Percentiles rank a stretch among this genome's conserved stretches.
phyloP scores from a whole-genome alignment of 2,888 invertebrate species.

The Cheilosia variabilis region DNA sequence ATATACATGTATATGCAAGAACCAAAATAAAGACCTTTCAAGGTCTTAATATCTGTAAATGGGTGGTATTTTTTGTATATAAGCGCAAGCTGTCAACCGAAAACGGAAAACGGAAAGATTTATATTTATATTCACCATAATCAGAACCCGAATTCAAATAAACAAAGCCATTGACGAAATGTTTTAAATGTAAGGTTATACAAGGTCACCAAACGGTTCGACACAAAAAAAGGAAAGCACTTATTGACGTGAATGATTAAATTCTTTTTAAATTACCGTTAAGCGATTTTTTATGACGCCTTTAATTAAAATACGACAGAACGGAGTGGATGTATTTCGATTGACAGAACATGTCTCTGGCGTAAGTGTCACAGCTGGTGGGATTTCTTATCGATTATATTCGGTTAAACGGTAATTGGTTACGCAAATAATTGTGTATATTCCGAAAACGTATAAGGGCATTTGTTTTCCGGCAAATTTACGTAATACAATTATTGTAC shows the following conservation, averaged over 20 bases:
- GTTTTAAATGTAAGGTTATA: not conserved
- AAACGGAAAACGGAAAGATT: slow-evolving; percentile 12
- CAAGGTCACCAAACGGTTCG: slow-evolving; percentile 3
- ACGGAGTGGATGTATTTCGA: not conserved
- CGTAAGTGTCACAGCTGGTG: not conserved
- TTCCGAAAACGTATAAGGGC: not conserved
- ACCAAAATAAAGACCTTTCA: not conserved
- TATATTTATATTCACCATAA: not conserved
- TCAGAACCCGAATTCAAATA: not conserved
- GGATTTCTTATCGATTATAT: not conserved
- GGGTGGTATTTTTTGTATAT: slow-evolving; percentile 16
- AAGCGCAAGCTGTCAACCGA: slow-evolving; percentile 9
- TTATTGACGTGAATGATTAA: slow-evolving; percentile 3
- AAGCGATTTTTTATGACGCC: not conserved
- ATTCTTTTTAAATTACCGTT: slow-evolving; percentile 3
- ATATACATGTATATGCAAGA: too few relatives aligned
- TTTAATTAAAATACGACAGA: not conserved
- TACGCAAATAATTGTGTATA: not conserved
- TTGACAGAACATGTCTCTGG: not conserved
- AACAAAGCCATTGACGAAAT: not conserved
- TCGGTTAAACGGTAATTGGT: not conserved
- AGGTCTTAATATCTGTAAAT: slow-evolving; percentile 24
- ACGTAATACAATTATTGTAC: not conserved
- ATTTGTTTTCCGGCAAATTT: not conserved
- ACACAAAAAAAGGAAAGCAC: not conserved